Evolutionary conservation across 2,888 invertebrate species (phyloP), one percentile per base, ranked within the genome.

Genomic region (Heliconius sara): DNA sequence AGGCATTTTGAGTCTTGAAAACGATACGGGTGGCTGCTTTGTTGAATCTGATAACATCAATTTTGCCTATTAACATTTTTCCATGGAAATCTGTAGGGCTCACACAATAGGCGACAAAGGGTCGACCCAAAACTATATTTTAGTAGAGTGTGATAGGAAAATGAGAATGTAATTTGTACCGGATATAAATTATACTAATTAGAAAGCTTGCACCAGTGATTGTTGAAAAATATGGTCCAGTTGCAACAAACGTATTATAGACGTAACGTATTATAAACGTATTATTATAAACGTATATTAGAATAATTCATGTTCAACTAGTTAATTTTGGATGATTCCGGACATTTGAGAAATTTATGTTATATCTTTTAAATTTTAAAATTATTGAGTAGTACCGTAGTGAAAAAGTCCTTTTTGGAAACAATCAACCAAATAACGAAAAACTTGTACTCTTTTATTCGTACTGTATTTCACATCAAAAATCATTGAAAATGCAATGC

Each of bases 101-200:
- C 82, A 82, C 84, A 86, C 83, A 83, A 81, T 84, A 79, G 81
- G 67, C 84, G 87, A 87, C 86, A 89, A 85, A 87, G 84, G 81
- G 81, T 83, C 83, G 81, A 72, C 30, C 22, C 57, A 68, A 76
- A 70, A 79, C 68, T 74, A 82, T 78, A 79, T 30, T 57, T 74
- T 80, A 68, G 81, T 81, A 83, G 84, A 83, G 78, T 77, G 39
- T 67, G 57, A 73, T 84, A 85, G 87, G 87, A 86, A 86, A 87
- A 88, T 84, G 84, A 82, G 71, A 75, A 82, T 84, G 78, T 85
- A 84, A 84, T 87, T 83, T 85, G 82, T 81, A 83, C 87, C 89
- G 92, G 92, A 91, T 86, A 87, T 81, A 85, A 89, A 90, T 91
- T 88, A 90, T 87, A 86, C 88, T 90, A 91, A 92, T 92, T 92